Base-by-base conservation (phyloP, 2,888 invertebrate species). In the Thecophora atra region DNA sequence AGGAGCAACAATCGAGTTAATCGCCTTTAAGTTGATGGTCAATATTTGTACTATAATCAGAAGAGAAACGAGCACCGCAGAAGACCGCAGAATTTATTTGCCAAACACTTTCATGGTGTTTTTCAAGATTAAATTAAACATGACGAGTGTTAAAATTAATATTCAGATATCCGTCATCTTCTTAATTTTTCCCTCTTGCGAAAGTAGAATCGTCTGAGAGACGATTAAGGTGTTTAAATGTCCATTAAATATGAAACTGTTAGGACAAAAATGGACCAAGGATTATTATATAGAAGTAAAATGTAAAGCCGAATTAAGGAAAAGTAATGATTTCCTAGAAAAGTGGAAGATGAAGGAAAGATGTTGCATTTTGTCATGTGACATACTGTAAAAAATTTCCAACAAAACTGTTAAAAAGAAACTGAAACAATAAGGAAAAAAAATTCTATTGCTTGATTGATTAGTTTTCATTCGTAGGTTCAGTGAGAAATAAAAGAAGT, bases 41-140 rank as follows among this genome's bases (percentile, higher is more conserved):
- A 56, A 68, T 58, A 58, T 68, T 56, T 56, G 44, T 26, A 8
- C 3, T 19, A 51, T 51, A 28, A 52, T 52, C 66, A 21, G 26
- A 42, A 68, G 56, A 68, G 56, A 56, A 56, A 37, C 24, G 42
- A 44, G 54, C 42, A 19, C 68, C 21, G n/a, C 19, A 54, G 56
- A n/a, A 47, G 17, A 47, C 5, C 11, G 17, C 47, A n/a, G 3
- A 17, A 11, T 7, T 56, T 68, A 58, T 68, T 56, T 68, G 42
- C 56, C n/a, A n/a, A 68, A 42, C 68, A 68, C 68, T 68, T 58
- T 37, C 11, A 11, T 8, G 17, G 26, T 30, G 52, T 24, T 26
- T 68, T 44, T 51, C 44, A 44, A 26, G 58, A 56, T 56, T 68
- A 58, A 68, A 58, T 68, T 54, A 58, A 54, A 37, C 30, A 54